Conservation (phyloP, 2,888 invertebrate genomes). For the Heteromyza rotundicornis region DNA sequence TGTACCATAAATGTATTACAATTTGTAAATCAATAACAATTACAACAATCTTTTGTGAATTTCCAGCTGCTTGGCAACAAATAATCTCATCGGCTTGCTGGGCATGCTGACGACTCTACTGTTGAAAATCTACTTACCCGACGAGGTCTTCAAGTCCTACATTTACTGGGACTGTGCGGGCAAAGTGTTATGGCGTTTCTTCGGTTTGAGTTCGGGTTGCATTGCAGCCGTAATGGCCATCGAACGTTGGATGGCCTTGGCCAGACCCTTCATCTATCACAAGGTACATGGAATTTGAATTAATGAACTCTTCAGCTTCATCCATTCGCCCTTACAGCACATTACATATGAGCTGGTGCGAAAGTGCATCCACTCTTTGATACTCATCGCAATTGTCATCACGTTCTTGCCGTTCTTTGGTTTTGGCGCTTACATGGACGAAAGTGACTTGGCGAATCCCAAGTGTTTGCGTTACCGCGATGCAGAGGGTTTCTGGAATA, state of each 20-base stretch:
- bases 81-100: slow-evolving; percentile 79
- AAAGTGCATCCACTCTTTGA: slow-evolving; percentile 72
- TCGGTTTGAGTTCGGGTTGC: slow-evolving; percentile 86
- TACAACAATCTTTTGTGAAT: too few species aligned
- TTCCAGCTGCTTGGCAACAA: slow-evolving; percentile 75
- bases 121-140: slow-evolving; percentile 63
- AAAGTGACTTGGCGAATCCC: slow-evolving; percentile 46
- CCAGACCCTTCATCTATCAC: slow-evolving; percentile 85
- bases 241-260: slow-evolving; percentile 85
- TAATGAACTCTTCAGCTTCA: not conserved
- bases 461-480: slow-evolving; percentile 76
- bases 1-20: too few species aligned
- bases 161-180: slow-evolving; percentile 57
- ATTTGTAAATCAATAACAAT: too few species aligned
- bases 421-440: slow-evolving; percentile 75
- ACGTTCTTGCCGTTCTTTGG: slow-evolving; percentile 79
- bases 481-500: slow-evolving; percentile 70
- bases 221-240: slow-evolving; percentile 89
- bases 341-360: slow-evolving; percentile 81
- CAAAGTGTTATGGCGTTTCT: slow-evolving; percentile 77
- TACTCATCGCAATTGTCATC: slow-evolving; percentile 73
- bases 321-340: slow-evolving; percentile 67
- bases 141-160: slow-evolving; percentile 46
- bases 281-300: slow-evolving; percentile 70
- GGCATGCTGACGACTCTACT: slow-evolving; percentile 79